Percentiles rank a stretch among this genome's conserved stretches.
Conservation (phyloP, 1,140 invertebrate species). For the Cherax destructor region DNA sequence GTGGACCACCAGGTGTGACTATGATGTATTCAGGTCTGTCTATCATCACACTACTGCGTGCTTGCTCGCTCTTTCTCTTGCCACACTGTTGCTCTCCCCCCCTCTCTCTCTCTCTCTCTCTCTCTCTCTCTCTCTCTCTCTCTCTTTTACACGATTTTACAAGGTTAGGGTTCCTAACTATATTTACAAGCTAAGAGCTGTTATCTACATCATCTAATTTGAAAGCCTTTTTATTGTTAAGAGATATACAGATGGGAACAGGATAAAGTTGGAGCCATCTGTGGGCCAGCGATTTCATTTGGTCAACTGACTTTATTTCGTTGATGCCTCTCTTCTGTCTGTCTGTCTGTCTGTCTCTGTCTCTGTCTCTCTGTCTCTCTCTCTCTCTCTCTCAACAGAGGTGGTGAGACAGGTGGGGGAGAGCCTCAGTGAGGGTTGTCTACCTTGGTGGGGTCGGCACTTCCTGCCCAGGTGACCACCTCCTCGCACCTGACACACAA, state of each 20-base stretch:
- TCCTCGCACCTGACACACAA: no score
- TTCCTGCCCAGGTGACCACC: neutral
- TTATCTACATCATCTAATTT: neutral
- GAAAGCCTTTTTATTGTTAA: neutral
- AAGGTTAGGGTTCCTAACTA: no score
- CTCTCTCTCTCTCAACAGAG: no score
- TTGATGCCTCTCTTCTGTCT: no score
- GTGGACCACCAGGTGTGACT: neutral
- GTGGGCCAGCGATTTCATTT: no score
- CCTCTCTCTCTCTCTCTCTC: conserved; percentile 19
- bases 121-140: neutral
- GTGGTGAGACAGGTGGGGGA: no score
- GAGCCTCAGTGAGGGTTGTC: no score
- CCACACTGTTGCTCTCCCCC: neutral
- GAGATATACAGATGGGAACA: neutral
- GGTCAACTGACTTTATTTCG: no score
- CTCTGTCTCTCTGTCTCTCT: conserved; percentile 1
- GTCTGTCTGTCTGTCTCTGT: no score
- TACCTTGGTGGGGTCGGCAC: neutral
- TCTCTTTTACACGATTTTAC: no score
- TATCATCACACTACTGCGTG: neutral
- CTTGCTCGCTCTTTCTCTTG: neutral
- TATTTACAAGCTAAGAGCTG: no score
- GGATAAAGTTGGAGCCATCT: no score
- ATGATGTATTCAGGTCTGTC: neutral